Base-by-base conservation (phyloP, 1,140 invertebrate genomes). In the Brachionus sp. region DNA sequence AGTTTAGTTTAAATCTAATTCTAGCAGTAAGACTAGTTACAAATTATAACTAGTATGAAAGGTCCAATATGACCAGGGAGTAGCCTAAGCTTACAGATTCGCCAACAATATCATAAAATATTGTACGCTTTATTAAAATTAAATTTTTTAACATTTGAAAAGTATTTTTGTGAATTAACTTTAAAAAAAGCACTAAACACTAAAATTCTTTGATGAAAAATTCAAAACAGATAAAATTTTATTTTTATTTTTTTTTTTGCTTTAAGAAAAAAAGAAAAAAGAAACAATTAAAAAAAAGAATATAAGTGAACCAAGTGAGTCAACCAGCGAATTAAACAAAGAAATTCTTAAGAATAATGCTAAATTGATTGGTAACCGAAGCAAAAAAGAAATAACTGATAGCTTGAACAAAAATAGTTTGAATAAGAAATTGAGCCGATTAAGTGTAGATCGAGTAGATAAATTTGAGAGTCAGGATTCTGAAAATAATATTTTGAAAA, bases 371-470 rank as follows among this genome's bases (percentile, higher is more conserved):
- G 19, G 16, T 12, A 70, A 33, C 13, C 9, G 33, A 10, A 66
- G 37, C 19, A 35, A 39, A 37, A 39, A 70, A 1, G 50, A 57
- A 37, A 13, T 19, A 19, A n/a, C n/a, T 70, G 66, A 70, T 19
- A 23, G 5, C 16, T 37, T 10, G 7, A 70, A 70, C 13, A 37
- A 70, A 66, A 29, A 16, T 33, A 66, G 3, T 42, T 39, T 37
- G 19, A 70, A 70, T 70, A 70, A 70, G 16, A 70, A 70, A 70
- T 33, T 70, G 16, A 70, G 66, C 16, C 10, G 66, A 16, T 42
- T 70, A 35, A 70, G 66, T 39, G 66, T 70, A 19, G 66, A 70
- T 70, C 66, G 66, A 19, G 66, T 39, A 39, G 66, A 70, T 10
- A 39, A n/a, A 10, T 70, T 16, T 70, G 66, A 70, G 3, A 39